These are phyloP conservation scores for Calliphora vomitoria DNA, from an alignment of 2,888 invertebrate genomes.

Conservation along the genomic window DNA sequence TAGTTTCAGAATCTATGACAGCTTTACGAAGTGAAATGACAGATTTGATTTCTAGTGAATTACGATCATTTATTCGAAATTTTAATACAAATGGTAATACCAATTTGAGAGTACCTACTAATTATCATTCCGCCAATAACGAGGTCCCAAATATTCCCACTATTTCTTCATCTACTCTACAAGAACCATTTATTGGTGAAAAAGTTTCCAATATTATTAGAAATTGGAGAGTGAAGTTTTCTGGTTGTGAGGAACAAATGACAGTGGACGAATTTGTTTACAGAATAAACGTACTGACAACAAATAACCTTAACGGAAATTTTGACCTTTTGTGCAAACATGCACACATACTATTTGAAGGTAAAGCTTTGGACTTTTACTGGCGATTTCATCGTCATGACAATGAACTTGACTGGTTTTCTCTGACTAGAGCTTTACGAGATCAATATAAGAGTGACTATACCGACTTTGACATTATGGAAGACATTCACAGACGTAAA, in stretches of 20 bases:
- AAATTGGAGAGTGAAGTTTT: too few species aligned
- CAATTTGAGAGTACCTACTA: too few species aligned
- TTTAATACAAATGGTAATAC: too few species aligned
- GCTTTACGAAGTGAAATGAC: too few species aligned
- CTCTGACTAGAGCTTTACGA: constrained; percentile 13
- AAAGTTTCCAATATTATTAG: too few species aligned
- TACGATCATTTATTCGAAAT: too few species aligned
- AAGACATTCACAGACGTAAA: background rate
- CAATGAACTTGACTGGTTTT: background rate
- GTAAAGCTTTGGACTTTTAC: constrained; percentile 34
- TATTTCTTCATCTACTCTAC: too few species aligned
- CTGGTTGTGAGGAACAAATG: background rate
- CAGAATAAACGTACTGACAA: background rate
- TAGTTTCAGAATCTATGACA: too few species aligned
- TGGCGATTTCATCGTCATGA: constrained; percentile 37
- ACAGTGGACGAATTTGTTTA: constrained; percentile 18
- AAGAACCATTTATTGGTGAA: too few species aligned
- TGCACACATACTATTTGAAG: constrained; percentile 21
- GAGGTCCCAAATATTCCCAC: too few species aligned
- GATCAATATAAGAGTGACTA: constrained; percentile 32
- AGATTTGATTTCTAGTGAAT: too few species aligned
- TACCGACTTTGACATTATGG: constrained; percentile 26
- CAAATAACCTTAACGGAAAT: background rate
- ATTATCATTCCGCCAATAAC: too few species aligned
- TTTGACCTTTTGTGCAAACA: background rate